Conservation (phyloP, 2,797 vertebrate species). For the Buphagus erythrorhynchus region DNA sequence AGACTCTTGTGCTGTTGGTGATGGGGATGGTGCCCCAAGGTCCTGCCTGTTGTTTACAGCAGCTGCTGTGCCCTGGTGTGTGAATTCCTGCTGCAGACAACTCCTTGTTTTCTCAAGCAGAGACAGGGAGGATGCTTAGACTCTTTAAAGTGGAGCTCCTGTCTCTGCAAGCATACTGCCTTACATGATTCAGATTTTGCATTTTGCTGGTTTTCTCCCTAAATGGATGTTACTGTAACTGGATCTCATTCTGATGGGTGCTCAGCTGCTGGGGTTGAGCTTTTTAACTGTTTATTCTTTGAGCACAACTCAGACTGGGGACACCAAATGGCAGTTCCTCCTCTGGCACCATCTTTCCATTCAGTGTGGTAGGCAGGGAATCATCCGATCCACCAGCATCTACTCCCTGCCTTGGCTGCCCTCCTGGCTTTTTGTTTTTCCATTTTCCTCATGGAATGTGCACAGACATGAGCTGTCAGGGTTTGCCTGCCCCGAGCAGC, state of each 20-base stretch:
- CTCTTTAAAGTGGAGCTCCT: accelerated
- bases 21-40: neutral
- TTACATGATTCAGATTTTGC: neutral
- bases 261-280: neutral
- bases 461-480: neutral
- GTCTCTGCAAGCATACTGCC: neutral
- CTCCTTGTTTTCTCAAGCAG: neutral
- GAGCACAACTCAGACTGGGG: neutral
- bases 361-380: neutral
- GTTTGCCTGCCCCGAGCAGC: neutral
- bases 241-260: neutral
- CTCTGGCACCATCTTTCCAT: neutral
- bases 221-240: neutral
- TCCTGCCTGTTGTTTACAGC: neutral
- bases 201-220: neutral
- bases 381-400: neutral
- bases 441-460: neutral
- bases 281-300: neutral
- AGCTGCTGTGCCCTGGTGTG: accelerated
- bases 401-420: neutral
- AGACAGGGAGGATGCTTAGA: neutral
- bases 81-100: neutral
- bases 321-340: neutral
- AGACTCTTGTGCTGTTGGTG: neutral
- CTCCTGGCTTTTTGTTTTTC: neutral